Conservation (phyloP, 1,140 invertebrate species). For the Lordiphosa mommai region DNA sequence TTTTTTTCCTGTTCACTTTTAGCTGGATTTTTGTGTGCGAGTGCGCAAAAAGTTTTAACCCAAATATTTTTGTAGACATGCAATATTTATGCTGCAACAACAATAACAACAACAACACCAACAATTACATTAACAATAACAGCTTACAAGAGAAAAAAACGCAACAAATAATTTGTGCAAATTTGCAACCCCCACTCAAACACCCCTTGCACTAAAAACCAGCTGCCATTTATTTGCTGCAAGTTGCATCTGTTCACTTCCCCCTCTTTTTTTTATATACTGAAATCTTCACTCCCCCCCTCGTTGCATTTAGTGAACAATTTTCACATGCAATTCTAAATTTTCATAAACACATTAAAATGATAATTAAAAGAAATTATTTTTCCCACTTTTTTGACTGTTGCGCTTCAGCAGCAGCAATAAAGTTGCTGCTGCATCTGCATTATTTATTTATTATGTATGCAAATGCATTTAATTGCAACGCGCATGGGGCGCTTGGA, state of each 20-base stretch:
- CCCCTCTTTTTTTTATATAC: not conserved
- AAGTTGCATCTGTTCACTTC: not conserved
- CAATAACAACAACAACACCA: slow-evolving; percentile 19
- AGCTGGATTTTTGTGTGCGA: slow-evolving; percentile 21
- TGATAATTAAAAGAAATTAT: slow-evolving; percentile 70
- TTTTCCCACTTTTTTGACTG: slow-evolving; percentile 25
- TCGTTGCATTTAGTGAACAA: slow-evolving; percentile 48
- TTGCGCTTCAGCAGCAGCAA: slow-evolving; percentile 8
- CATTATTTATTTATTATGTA: slow-evolving; percentile 78
- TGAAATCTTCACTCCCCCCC: slow-evolving; percentile 1
- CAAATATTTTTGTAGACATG: slow-evolving; percentile 77
- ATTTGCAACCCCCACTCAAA: slow-evolving; percentile 24
- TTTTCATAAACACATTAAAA: slow-evolving; percentile 76
- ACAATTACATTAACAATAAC: slow-evolving; percentile 36
- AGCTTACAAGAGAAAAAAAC: not conserved
- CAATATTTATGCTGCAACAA: slow-evolving; percentile 56
- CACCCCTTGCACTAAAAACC: slow-evolving; percentile 24
- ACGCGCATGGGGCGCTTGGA: slow-evolving; percentile 2
- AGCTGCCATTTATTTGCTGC: slow-evolving; percentile 40
- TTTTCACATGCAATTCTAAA: slow-evolving; percentile 69
- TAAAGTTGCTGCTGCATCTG: slow-evolving; percentile 49
- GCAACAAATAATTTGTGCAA: slow-evolving; percentile 36
- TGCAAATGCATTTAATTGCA: slow-evolving; percentile 78
- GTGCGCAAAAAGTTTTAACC: slow-evolving; percentile 70
- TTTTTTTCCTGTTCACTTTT: slow-evolving; percentile 40